Percentiles rank a stretch among this genome's conserved stretches.
Evolutionary conservation across 1,140 invertebrate genomes (phyloP).

Genomic region (Solen grandis): DNA sequence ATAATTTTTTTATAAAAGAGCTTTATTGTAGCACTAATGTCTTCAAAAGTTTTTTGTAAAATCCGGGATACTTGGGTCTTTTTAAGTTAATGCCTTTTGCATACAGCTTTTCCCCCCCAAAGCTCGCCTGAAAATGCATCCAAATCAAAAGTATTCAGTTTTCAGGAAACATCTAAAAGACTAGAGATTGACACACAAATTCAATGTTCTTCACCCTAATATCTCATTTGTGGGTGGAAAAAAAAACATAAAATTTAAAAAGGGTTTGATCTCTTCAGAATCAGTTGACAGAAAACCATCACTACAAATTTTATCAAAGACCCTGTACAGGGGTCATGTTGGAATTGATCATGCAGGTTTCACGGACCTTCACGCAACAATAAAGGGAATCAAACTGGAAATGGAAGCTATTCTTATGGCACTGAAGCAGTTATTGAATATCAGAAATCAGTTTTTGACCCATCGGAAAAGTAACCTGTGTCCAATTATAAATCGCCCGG

Average conservation of each 20-base stretch:
- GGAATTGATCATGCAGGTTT: not conserved
- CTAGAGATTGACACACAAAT: not conserved
- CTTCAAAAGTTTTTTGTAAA: not conserved
- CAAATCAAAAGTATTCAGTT: slow-evolving; percentile 2
- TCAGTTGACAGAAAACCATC: not conserved
- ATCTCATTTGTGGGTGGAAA: slow-evolving; percentile 27
- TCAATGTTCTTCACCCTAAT: not conserved
- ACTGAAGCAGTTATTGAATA: not conserved
- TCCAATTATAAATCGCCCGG: not conserved
- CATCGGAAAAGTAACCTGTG: not conserved
- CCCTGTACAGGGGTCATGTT: not conserved
- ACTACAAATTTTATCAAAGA: slow-evolving; percentile 35
- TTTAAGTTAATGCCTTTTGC: too few species aligned
- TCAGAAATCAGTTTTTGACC: not conserved
- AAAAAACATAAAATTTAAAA: not conserved
- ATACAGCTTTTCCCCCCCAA: slow-evolving; percentile 39
- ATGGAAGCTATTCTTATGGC: not conserved
- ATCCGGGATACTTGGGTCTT: slow-evolving; percentile 1
- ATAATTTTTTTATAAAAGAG: too few species aligned
- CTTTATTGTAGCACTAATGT: not conserved
- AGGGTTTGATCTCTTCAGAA: not conserved
- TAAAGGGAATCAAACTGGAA: slow-evolving; percentile 18
- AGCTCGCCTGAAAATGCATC: too few species aligned
- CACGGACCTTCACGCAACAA: not conserved
- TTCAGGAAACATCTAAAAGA: slow-evolving; percentile 5